phyloP scores from a whole-genome alignment of 2,888 invertebrate species.

The Leptinotarsa rubiginosa region DNA sequence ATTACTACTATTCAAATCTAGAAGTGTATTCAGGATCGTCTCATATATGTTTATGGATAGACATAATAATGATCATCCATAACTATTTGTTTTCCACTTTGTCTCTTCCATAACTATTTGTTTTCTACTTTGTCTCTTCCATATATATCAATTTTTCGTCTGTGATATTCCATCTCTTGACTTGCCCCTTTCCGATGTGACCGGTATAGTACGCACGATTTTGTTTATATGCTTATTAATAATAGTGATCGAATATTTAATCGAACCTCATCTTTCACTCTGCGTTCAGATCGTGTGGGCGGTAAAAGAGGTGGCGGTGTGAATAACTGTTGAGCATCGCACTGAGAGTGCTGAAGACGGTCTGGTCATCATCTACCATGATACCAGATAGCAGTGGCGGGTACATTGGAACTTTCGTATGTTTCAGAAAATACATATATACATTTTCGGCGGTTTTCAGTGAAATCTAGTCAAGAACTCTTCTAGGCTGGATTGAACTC shows the following conservation, averaged over 20 bases:
- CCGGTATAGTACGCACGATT: conserved; percentile 20
- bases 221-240: conserved; percentile 37
- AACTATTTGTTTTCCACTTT: too few relatives aligned
- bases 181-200: not conserved
- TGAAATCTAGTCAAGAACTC: too few relatives aligned
- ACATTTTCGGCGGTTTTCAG: too few relatives aligned
- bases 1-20: too few relatives aligned
- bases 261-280: conserved; percentile 42
- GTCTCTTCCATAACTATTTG: too few relatives aligned
- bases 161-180: not conserved
- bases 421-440: too few relatives aligned
- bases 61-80: too few relatives aligned
- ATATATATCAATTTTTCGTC: not conserved
- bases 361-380: conserved; percentile 27
- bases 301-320: conserved; percentile 52
- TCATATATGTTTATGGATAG: too few relatives aligned
- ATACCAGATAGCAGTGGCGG: not conserved
- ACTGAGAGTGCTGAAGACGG: conserved; percentile 39
- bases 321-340: conserved; percentile 49
- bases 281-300: conserved; percentile 47
- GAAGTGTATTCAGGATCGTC: too few relatives aligned
- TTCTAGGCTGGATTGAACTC: too few relatives aligned
- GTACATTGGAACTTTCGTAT: not conserved
- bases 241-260: conserved; percentile 51
- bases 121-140: not conserved